Conservation (phyloP, 1,140 invertebrate genomes). For the Theocolax elegans region DNA sequence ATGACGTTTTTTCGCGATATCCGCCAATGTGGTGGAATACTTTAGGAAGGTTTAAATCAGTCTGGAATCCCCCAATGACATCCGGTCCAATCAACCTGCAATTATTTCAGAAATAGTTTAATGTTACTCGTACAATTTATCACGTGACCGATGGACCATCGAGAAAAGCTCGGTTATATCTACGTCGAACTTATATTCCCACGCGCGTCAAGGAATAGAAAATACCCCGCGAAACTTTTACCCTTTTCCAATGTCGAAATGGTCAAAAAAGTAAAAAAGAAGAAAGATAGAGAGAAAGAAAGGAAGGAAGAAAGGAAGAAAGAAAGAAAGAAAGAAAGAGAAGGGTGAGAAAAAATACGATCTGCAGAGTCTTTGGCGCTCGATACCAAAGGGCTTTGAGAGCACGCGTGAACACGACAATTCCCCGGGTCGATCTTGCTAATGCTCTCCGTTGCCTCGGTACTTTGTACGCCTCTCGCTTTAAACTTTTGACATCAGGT, state of each 20-base stretch:
- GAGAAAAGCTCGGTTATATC: no score
- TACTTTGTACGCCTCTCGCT: no score
- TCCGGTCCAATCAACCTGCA: slow-evolving; percentile 6
- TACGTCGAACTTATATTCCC: not conserved
- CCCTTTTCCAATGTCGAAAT: no score
- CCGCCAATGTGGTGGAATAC: not conserved
- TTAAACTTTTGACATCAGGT: no score
- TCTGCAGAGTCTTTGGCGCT: no score
- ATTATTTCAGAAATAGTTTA: not conserved
- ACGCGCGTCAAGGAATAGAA: not conserved
- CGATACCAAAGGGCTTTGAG: no score
- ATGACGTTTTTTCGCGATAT: not conserved
- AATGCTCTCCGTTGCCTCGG: no score
- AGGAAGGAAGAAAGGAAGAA: not conserved
- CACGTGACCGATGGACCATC: not conserved
- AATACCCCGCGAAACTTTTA: not conserved
- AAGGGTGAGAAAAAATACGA: no score
- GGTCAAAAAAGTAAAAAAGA: not conserved
- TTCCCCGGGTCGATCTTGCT: no score
- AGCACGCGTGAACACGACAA: no score
- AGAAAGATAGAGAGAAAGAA: no score
- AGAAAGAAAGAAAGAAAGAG: not conserved
- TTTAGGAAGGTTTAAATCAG: slow-evolving; percentile 21
- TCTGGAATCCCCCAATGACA: slow-evolving; percentile 3
- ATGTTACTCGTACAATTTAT: slow-evolving; percentile 44